Percentiles rank a stretch among this genome's conserved stretches.
Evolutionary conservation across 2,113 vertebrate species (phyloP).

Genomic region (Echinops telfairi): DNA sequence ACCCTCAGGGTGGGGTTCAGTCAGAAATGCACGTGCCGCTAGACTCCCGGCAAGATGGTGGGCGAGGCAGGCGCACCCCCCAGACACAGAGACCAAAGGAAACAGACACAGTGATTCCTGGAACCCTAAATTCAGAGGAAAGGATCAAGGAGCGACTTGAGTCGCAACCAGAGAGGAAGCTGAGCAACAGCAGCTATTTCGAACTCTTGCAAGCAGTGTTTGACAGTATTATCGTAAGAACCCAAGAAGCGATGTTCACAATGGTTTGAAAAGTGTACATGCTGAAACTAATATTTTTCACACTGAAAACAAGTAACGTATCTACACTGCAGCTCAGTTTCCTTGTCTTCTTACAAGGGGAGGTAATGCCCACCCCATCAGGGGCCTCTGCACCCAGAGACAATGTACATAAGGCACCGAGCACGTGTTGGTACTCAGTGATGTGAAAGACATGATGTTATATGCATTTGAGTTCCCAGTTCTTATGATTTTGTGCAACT

Average conservation of each 20-base stretch:
- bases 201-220: no score
- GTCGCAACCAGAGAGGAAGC: no score
- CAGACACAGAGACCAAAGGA: no score
- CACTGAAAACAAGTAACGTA: neutral
- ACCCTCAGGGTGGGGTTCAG: neutral
- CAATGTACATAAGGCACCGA: no score
- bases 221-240: no score
- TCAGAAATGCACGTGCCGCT: neutral
- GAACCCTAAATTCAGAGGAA: no score
- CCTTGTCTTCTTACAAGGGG: neutral
- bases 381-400: neutral
- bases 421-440: neutral
- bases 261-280: neutral
- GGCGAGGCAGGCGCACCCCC: no score
- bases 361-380: neutral
- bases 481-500: neutral
- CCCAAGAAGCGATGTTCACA: no score
- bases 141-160: no score
- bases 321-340: neutral
- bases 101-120: no score
- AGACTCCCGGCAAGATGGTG: no score
- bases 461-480: neutral
- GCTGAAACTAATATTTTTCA: neutral
- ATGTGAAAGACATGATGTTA: neutral
- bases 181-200: no score